phyloP scores from a whole-genome alignment of 2,113 vertebrate genomes.

The Benthochromis sp. region DNA sequence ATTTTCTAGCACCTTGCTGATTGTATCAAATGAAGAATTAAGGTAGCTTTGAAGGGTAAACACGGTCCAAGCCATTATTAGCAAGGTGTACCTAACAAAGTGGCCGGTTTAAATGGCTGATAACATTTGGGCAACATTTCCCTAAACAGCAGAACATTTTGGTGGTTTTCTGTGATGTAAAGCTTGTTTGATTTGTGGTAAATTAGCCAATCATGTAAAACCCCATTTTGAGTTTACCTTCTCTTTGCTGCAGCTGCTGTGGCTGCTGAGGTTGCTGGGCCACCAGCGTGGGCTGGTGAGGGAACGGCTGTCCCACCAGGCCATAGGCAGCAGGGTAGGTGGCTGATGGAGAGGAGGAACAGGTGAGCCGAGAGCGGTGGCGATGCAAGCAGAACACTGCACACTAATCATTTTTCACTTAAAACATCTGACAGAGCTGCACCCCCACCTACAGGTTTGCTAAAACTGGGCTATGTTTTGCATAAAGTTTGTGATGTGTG shows the following conservation, averaged over 20 bases:
- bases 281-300: constrained; percentile 82
- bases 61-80: not conserved
- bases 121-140: not conserved
- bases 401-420: not conserved
- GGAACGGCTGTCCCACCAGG: constrained; percentile 86
- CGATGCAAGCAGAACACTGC: not conserved
- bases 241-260: constrained; percentile 82
- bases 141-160: not conserved
- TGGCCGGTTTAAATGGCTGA: not conserved
- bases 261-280: constrained; percentile 84
- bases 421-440: constrained; percentile 9
- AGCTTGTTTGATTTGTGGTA: not conserved
- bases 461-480: not conserved
- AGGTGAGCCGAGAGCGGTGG: not conserved
- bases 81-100: not conserved
- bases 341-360: constrained; percentile 62
- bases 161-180: not conserved
- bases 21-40: not conserved
- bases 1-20: not conserved
- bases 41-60: not conserved
- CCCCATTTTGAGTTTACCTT: constrained; percentile 63
- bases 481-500: not conserved
- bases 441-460: not conserved
- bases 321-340: constrained; percentile 88
- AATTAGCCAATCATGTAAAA: not conserved